Evolutionary conservation across 2,113 vertebrate species (phyloP), one percentile per base, ranked within the genome.

Genomic region (Chauna torquata): DNA sequence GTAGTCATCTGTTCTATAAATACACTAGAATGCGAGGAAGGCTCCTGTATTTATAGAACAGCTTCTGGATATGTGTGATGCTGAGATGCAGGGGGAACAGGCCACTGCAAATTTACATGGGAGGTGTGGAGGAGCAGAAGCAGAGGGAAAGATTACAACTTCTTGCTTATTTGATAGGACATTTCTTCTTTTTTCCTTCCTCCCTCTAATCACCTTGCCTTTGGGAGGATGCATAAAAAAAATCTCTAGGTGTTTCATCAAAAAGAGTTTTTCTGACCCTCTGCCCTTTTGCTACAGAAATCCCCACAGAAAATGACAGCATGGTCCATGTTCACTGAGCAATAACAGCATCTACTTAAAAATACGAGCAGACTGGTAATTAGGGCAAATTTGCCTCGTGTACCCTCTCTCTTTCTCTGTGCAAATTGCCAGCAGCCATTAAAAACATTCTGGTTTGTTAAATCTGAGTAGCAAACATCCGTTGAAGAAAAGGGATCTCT

Each of bases 361-460:
- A 84, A 69, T 24, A 40, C 3, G 66, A 75, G 30, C 80, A 82
- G 34, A 44, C 16, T n/a, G 8, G 28, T 76, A 92, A 94, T 79
- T 69, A 91, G 57, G 49, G 57, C 12, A 87, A 68, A 64, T 69
- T 92, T 93, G n/a, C 64, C 44, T 55, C 12, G 36, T 2, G 19
- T 8, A 65, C 23, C 28, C 22, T 76, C 58, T 66, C 58, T 89
- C 54, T 45, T 80, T 61, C 28, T 66, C 18, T 61, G 8, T 45
- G 19, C 52, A 91, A 79, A 75, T 50, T 82, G 44, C 12, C 57
- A 71, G 20, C n/a, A 82, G 79, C 20, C 64, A 87, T 81, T 94
- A 77, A 93, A 77, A 95, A 90, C 87, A 85, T n/a, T 94, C 87
- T 72, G 55, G 64, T 96, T 97, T 96, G 91, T 96, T 94, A 92